Conservation (phyloP, 2,888 invertebrate genomes). For the Tetanocera ferruginea region DNA sequence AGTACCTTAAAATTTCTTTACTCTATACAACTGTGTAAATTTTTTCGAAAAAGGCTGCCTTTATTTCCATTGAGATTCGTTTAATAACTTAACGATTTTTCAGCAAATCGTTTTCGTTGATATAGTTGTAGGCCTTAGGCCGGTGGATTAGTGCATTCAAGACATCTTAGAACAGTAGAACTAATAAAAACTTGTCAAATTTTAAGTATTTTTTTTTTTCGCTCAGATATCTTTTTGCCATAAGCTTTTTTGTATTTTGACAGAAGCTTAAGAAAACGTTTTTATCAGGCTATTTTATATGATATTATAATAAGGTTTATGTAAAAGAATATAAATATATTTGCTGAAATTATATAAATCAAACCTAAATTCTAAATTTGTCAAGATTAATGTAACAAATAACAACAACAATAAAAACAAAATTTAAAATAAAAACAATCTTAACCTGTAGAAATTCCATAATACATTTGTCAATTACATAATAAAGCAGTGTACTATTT, state of each 20-base stretch:
- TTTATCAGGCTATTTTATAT: neutral
- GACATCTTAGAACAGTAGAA: neutral
- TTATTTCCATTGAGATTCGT: too few species aligned
- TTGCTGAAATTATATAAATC: slow-evolving; percentile 58
- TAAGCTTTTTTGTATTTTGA: neutral
- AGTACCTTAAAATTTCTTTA: too few species aligned
- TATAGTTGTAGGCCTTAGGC: neutral
- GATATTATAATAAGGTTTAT: slow-evolving; percentile 40
- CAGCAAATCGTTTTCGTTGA: neutral
- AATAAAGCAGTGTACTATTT: slow-evolving; percentile 24
- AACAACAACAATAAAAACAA: slow-evolving; percentile 40
- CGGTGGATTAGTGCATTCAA: neutral
- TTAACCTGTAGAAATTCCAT: slow-evolving; percentile 34
- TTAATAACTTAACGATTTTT: too few species aligned
- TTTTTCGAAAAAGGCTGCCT: too few species aligned
- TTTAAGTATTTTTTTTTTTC: neutral
- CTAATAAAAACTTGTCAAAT: neutral
- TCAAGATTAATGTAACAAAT: slow-evolving; percentile 39
- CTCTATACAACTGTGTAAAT: too few species aligned
- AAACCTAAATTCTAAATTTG: slow-evolving; percentile 60
- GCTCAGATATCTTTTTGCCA: neutral
- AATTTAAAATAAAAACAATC: slow-evolving; percentile 44
- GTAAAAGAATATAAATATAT: slow-evolving; percentile 37
- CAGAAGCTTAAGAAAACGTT: too few species aligned
- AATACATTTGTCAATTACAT: slow-evolving; percentile 43